Evolutionary conservation across 2,888 invertebrate species (phyloP), one percentile per base, ranked within the genome.

Genomic region (Theristus sp.): DNA sequence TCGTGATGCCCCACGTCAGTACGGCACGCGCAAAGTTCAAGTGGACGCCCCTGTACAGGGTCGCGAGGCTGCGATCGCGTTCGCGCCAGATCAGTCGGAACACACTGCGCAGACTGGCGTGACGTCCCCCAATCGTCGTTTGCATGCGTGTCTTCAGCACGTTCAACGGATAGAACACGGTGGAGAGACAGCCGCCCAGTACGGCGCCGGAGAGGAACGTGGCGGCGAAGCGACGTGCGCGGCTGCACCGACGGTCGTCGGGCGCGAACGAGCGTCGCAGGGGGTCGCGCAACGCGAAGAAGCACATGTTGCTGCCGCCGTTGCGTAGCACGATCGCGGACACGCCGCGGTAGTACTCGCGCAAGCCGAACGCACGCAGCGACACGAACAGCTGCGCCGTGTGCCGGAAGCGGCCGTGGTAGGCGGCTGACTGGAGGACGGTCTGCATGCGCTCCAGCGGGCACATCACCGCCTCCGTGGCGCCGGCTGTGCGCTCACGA

Each of bases 1-100:
- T 98, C 75, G 94, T 90, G 61, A 98, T 85, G 62, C 98, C 98
- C 98, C 98, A 98, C 71, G 94, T 93, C 63, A 98, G 75, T 75
- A 96, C 86, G 56, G 94, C 89, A 65, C 98, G 82, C 20, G 88
- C 85, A 74, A 87, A 90, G 77, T 98, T 98, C 64, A 93, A 81
- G 69, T 87, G 84, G 55, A 89, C 88, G 3, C 98, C 98, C 62
- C 87, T 84, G 76, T 91, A 98, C 72, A 98, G 83, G 73, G 84
- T 84, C 28, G 80, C 78, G 64, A 90, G 76, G 65, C 84, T 87
- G 29, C 83, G 81, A 59, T 86, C 84, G 61, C 96, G 81, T 67
- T 91, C 86, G 2, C 77, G 77, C 73, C 88, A 86, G 61, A 96
- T 82, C 68, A 84, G 57, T 26, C 81, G 63, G 58, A 74, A 72